A percentile compares a stretch with the other conserved stretches of the same genome.
phyloP scores from a whole-genome alignment of 2,888 invertebrate species.

The Apodemia mormo region DNA sequence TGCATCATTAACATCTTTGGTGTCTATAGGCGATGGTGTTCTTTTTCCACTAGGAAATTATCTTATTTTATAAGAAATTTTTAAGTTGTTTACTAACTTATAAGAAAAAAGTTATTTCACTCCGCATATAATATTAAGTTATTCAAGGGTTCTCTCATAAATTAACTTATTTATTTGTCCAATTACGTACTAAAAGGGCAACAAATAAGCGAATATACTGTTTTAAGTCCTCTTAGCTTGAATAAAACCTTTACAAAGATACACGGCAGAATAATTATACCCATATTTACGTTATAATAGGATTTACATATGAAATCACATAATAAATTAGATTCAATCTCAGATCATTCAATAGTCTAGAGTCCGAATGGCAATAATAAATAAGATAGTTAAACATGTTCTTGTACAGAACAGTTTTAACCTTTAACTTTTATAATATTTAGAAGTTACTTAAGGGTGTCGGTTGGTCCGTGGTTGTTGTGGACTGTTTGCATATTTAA shows the following conservation, averaged over 20 bases:
- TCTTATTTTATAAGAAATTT: too few species aligned
- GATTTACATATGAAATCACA: conserved; percentile 23
- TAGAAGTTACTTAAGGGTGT: too few species aligned
- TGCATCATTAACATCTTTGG: too few species aligned
- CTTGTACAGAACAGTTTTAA: too few species aligned
- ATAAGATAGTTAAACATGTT: too few species aligned
- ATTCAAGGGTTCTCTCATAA: background rate
- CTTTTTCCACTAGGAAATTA: too few species aligned
- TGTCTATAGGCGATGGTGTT: too few species aligned
- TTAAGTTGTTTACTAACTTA: too few species aligned
- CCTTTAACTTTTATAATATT: too few species aligned
- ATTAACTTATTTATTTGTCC: conserved; percentile 1
- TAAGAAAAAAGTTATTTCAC: too few species aligned
- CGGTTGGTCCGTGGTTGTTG: too few species aligned
- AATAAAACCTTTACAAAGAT: conserved; percentile 8
- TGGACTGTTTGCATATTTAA: too few species aligned
- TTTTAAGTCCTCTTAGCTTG: conserved; percentile 9
- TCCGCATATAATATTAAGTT: background rate
- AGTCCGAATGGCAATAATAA: background rate
- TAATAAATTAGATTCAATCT: conserved; percentile 4
- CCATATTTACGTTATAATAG: conserved; percentile 26
- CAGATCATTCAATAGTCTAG: background rate
- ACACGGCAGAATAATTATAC: conserved; percentile 10
- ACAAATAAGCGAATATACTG: background rate
- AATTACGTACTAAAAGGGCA: background rate